Conservation (phyloP, 2,888 invertebrate species). For the Drosophila eohydei region DNA sequence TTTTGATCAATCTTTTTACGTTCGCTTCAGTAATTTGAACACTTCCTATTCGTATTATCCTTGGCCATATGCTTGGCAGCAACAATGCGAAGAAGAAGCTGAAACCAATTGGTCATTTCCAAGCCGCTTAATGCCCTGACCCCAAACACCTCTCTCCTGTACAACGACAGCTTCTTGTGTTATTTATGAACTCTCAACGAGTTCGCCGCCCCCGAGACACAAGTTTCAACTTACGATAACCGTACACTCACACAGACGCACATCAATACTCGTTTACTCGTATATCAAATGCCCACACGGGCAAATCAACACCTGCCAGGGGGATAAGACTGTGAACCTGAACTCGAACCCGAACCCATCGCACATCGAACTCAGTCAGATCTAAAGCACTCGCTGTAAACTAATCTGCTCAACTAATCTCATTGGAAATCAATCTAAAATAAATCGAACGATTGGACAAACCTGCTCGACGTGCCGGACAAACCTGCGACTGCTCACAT, state of each 20-base stretch:
- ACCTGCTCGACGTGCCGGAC: slow-evolving; percentile 60
- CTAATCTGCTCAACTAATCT: slow-evolving; percentile 74
- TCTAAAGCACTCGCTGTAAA: slow-evolving; percentile 48
- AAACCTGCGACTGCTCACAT: slow-evolving; percentile 58
- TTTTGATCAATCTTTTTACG: slow-evolving; percentile 11
- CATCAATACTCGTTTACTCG: slow-evolving; percentile 14
- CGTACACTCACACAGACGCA: slow-evolving; percentile 17
- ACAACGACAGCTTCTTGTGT: slow-evolving; percentile 45
- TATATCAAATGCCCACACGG: slow-evolving; percentile 59
- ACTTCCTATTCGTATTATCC: slow-evolving; percentile 28
- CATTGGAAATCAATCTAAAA: slow-evolving; percentile 78
- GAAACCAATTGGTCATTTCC: slow-evolving; percentile 42
- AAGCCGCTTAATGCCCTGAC: slow-evolving; percentile 37
- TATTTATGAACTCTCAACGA: slow-evolving; percentile 70
- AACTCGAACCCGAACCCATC: slow-evolving; percentile 26
- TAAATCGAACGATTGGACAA: slow-evolving; percentile 71
- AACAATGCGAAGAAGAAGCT: slow-evolving; percentile 7
- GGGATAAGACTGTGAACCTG: slow-evolving; percentile 38
- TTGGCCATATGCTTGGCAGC: slow-evolving; percentile 18
- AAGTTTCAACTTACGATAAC: slow-evolving; percentile 51
- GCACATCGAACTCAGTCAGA: background rate
- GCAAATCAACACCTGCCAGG: slow-evolving; percentile 62
- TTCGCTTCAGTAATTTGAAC: slow-evolving; percentile 26
- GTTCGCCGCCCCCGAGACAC: slow-evolving; percentile 45
- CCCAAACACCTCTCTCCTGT: too few relatives aligned